phyloP scores from a whole-genome alignment of 2,113 vertebrate genomes.

The zebrafish (Danio rerio) region DNA sequence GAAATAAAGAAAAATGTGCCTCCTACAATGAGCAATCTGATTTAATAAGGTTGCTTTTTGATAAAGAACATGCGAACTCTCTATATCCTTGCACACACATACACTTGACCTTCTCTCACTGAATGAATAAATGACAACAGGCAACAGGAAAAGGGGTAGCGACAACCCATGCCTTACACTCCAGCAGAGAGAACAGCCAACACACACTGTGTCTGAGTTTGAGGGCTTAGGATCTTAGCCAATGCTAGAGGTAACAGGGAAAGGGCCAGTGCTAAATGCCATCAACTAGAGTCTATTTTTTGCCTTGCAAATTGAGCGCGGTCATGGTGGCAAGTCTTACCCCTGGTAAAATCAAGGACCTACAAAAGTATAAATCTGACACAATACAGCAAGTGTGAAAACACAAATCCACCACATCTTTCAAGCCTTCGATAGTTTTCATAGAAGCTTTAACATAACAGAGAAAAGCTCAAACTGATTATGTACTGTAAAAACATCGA shows the following conservation, averaged over 20 bases:
- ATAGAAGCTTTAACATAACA: neutral
- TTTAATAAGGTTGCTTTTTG: too few relatives aligned
- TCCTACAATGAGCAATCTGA: neutral
- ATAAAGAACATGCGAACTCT: constrained; percentile 4
- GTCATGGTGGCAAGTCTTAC: constrained; percentile 40
- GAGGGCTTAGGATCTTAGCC: constrained; percentile 63
- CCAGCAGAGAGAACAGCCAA: constrained; percentile 19
- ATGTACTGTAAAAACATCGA: too few relatives aligned
- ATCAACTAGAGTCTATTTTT: constrained; percentile 67
- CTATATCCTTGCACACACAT: neutral
- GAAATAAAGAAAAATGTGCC: neutral
- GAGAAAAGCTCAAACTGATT: neutral
- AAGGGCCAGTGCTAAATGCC: constrained; percentile 60
- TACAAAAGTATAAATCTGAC: neutral
- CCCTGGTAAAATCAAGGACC: constrained; percentile 26
- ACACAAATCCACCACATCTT: neutral
- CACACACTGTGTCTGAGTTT: constrained; percentile 55
- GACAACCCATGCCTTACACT: neutral
- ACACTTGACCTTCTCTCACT: neutral
- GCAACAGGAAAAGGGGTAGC: constrained; percentile 3
- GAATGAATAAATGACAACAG: neutral
- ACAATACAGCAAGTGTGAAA: neutral
- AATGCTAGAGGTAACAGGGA: constrained; percentile 62
- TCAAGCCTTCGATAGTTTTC: neutral
- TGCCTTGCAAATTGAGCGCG: constrained; percentile 51